These are phyloP conservation scores for Oryzias sinensis DNA, from an alignment of 2,797 vertebrate species.

Conservation along the genomic window DNA sequence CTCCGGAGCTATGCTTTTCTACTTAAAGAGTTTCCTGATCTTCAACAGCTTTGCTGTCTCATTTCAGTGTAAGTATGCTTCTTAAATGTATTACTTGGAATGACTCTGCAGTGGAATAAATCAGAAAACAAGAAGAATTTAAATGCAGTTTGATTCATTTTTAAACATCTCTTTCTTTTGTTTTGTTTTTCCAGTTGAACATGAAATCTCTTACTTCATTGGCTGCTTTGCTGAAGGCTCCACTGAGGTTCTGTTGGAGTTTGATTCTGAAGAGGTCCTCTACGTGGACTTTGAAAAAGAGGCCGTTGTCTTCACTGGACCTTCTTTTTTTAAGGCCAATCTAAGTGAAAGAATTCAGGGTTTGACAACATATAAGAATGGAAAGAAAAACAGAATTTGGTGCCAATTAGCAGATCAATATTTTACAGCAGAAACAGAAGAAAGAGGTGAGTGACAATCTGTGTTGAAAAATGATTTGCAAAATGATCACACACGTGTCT, in stretches of 20 bases:
- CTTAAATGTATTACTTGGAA: too few species aligned
- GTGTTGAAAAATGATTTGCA: too few species aligned
- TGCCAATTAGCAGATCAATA: accelerated
- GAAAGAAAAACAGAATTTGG: accelerated
- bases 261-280: slow-evolving; percentile 24
- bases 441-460: slow-evolving; percentile 17
- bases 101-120: too few species aligned
- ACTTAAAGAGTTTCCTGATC: too few species aligned
- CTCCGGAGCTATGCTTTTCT: too few species aligned
- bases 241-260: neutral
- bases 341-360: neutral
- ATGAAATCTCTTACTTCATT: neutral
- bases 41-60: too few species aligned
- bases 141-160: neutral
- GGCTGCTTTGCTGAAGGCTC: slow-evolving; percentile 33
- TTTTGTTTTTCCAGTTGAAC: slow-evolving; percentile 30
- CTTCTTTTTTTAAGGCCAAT: neutral
- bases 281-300: slow-evolving; percentile 28
- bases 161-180: neutral
- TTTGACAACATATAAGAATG: accelerated
- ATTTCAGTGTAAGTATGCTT: too few species aligned
- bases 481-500: too few species aligned
- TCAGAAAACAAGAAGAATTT: too few species aligned
- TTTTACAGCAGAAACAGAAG: neutral
- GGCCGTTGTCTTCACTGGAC: slow-evolving; percentile 11